Percentiles rank a stretch among this genome's conserved stretches.
phyloP scores from a whole-genome alignment of 2,113 vertebrate species.

The Neofelis nebulosa region DNA sequence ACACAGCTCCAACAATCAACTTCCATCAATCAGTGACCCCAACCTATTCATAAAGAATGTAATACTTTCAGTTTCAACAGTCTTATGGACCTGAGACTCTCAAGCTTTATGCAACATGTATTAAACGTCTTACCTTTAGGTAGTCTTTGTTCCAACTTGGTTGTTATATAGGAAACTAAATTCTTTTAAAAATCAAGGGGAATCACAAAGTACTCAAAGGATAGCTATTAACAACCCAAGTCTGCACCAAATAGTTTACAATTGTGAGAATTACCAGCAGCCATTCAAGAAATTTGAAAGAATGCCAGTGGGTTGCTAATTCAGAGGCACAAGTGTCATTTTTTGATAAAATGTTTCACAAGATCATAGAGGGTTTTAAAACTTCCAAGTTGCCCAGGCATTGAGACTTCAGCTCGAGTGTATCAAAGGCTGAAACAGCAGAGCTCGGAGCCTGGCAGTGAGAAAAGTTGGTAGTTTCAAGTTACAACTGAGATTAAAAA shows the following conservation, averaged over 20 bases:
- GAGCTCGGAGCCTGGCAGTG: conserved; percentile 19
- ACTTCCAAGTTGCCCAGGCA: conserved; percentile 30
- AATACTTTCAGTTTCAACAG: background rate
- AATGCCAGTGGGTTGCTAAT: conserved; percentile 55
- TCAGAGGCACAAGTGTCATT: conserved; percentile 66
- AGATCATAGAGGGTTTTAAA: conserved; percentile 31
- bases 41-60: background rate
- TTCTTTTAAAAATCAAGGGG: background rate
- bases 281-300: conserved; percentile 48
- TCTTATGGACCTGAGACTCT: background rate
- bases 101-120: background rate
- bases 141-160: background rate
- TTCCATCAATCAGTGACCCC: background rate
- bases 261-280: conserved; percentile 57
- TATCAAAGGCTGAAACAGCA: conserved; percentile 64
- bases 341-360: conserved; percentile 74
- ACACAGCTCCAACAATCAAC: background rate
- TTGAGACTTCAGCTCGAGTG: background rate
- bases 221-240: conserved; percentile 29
- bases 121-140: background rate
- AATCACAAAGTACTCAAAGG: conserved; percentile 42
- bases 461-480: conserved; percentile 57
- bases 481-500: conserved; percentile 46
- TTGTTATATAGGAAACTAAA: background rate
- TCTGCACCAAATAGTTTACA: conserved; percentile 32